Base-by-base conservation (phyloP, 2,113 vertebrate species). In the Pygoscelis antarcticus region DNA sequence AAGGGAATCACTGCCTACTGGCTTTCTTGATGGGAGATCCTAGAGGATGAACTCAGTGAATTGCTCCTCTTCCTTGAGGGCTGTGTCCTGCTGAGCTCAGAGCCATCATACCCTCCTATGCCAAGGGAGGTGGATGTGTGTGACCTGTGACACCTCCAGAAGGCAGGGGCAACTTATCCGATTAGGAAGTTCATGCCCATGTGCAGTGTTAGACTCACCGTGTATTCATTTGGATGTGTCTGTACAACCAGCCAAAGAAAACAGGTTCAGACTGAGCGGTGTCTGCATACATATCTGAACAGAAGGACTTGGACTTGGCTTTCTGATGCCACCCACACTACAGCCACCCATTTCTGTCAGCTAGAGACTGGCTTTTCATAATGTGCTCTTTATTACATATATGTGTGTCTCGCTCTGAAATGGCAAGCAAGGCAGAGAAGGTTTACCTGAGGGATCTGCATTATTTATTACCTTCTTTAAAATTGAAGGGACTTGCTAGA, bases 41-140 rank as follows among this genome's bases (percentile, higher is more conserved):
- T 16, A 77, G 32, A 90, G 3, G 38, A 42, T 16, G 10, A 47
- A 54, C 23, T 52, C 0, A 0, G 80, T 34, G 36, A 57, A 44
- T 42, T 57, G 9, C 13, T 93, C 21, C 19, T 77, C 30, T 36
- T 90, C 54, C 83, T 80, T 85, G 42, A 77, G 20, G 22, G 4
- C 12, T 60, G 15, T 29, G 17, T 68, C 18, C 22, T 38, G 26
- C 32, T 60, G 36, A 80, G 22, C 25, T 86, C 25, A 5, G 29
- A 83, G 18, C 8, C 30, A 49, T 55, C 34, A 52, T 3, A 6
- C 21, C 5, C 17, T 80, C 46, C 14, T 36, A 42, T 19, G 12
- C 4, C 32, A 68, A 7, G 32, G 51, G n/a, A 82, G 91, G 4
- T 9, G 10, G 42, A 51, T 42, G 3, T 29, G 21, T 30, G 20